A percentile compares a stretch with the other conserved stretches of the same genome.
Evolutionary conservation across 2,113 vertebrate species (phyloP).

Genomic region (Bujurquina vittata): DNA sequence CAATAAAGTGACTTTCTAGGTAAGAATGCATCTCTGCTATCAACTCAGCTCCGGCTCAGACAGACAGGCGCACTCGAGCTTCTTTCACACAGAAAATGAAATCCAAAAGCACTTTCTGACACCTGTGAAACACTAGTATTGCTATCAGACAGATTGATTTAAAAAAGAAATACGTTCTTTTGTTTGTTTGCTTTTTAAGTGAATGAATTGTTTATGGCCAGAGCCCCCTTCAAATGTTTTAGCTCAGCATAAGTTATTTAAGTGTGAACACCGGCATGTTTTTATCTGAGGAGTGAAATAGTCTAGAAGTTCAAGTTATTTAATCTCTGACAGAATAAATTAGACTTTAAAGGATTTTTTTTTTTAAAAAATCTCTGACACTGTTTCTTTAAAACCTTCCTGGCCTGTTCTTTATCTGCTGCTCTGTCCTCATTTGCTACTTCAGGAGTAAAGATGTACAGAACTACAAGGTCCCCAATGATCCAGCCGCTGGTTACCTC

Average conservation of each 20-base stretch:
- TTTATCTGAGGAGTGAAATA: neutral
- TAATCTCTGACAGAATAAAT: neutral
- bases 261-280: neutral
- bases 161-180: neutral
- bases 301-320: neutral
- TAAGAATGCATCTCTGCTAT: slow-evolving; percentile 73
- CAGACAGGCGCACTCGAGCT: neutral
- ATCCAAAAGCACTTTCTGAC: slow-evolving; percentile 59
- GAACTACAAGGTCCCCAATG: slow-evolving; percentile 78
- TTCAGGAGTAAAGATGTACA: slow-evolving; percentile 79
- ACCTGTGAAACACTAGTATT: neutral
- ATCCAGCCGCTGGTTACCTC: slow-evolving; percentile 80
- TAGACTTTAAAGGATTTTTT: neutral
- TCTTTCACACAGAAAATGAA: slow-evolving; percentile 23
- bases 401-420: neutral
- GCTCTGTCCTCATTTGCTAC: slow-evolving; percentile 13
- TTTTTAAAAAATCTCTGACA: neutral
- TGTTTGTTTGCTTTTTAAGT: neutral
- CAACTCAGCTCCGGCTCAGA: slow-evolving; percentile 23
- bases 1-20: slow-evolving; percentile 74
- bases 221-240: neutral
- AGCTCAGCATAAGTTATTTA: neutral
- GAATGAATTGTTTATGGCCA: neutral
- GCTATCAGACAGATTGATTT: neutral
- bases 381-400: neutral